Percentiles rank a stretch among this genome's conserved stretches.
Evolutionary conservation across 2,113 vertebrate species (phyloP).

Genomic region (Aleadryas rufinucha): DNA sequence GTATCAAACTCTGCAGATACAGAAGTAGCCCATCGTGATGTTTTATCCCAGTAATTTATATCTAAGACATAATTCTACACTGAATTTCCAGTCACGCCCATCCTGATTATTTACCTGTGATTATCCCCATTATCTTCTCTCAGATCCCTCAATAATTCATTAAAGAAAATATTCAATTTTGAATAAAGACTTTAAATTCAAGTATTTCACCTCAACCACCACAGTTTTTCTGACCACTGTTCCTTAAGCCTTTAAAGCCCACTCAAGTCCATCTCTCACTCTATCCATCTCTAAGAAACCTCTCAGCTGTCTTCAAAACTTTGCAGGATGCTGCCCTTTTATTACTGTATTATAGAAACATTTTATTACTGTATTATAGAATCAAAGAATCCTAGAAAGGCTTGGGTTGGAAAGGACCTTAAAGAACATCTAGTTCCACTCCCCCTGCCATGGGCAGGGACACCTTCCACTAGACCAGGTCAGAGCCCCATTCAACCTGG

Average conservation of each 20-base stretch:
- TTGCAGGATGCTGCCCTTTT: not conserved
- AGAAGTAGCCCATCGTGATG: not conserved
- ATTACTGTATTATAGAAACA: not conserved
- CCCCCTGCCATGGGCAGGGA: not conserved
- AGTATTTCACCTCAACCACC: not conserved
- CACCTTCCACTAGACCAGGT: not conserved
- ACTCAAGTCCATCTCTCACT: not conserved
- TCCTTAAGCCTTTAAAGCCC: not conserved
- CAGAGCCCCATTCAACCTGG: not conserved
- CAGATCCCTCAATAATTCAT: not conserved
- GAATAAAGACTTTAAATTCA: not conserved
- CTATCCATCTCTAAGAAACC: not conserved
- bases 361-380: not conserved
- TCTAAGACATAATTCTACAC: not conserved
- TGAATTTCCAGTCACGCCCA: not conserved
- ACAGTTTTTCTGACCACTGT: not conserved
- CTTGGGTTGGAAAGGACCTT: not conserved
- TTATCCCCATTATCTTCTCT: not conserved
- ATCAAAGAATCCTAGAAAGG: not conserved
- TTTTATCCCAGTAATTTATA: not conserved
- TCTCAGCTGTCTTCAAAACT: not conserved
- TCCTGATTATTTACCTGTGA: not conserved
- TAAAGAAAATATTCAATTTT: not conserved
- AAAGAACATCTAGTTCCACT: not conserved
- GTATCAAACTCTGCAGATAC: not conserved